Evolutionary conservation across 1,140 invertebrate species (phyloP), one percentile per base, ranked within the genome.

Genomic region (Dinoponera quadriceps): DNA sequence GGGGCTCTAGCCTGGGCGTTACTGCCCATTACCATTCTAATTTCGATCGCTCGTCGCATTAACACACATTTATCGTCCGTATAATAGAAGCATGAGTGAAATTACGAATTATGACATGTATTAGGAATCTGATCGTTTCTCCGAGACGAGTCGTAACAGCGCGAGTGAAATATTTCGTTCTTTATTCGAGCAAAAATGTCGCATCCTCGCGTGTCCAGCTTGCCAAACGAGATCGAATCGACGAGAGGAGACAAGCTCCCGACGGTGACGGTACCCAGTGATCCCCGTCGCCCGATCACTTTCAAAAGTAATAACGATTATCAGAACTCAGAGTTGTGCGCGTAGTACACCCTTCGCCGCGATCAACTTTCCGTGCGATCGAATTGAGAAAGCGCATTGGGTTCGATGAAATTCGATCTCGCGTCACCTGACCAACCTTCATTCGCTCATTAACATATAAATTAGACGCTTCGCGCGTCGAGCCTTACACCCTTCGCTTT

Each of bases 21-120:
- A 84, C 85, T 84, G 75, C 74, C 81, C 60, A 87, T 86, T 84
- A 87, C 85, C 83, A 83, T 84, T 77, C 81, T 65, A 87, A 86
- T 86, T 86, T 80, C 86, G 73, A 86, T 86, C 72, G 80, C 49
- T 48, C 63, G 22, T 63, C 65, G 63, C 73, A 80, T 87, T 84
- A 84, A 87, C 77, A 80, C 77, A 84, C 85, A 69, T 74, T 69
- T 65, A 49, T 66, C 69, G n/a, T 25, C 29, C 44, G 55, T 51
- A 22, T 27, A 63, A 86, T 69, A 63, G 54, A 33, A 38, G 54
- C 44, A 44, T n/a, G 14, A 16, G 3, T 59, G 44, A 69, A 87
- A 87, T 84, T 80, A 77, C 38, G 55, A 55, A 77, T 83, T 86
- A 29, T 25, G n/a, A n/a, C 25, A 3, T 27, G 60, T 51, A 51